A percentile compares a stretch with the other conserved stretches of the same genome.
phyloP scores from a whole-genome alignment of 1,140 invertebrate genomes.

The Gonioctena quinquepunctata region DNA sequence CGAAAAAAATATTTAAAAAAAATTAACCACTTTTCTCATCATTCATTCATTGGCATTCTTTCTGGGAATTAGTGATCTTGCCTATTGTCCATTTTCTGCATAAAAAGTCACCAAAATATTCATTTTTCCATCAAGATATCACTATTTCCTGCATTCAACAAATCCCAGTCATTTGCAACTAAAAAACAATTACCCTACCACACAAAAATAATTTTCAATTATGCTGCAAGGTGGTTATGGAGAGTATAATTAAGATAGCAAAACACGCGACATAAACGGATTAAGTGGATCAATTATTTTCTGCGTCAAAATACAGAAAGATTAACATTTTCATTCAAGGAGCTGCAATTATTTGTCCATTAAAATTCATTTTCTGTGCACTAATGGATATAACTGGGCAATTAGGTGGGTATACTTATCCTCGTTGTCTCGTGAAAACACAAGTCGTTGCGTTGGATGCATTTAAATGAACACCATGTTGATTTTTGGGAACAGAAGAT shows the following conservation, averaged over 20 bases:
- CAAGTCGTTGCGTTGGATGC: too few species aligned
- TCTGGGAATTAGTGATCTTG: too few species aligned
- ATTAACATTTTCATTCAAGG: neutral
- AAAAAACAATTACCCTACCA: neutral
- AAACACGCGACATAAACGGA: conserved; percentile 14
- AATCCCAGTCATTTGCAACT: too few species aligned
- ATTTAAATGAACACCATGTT: too few species aligned
- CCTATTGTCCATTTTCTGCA: too few species aligned
- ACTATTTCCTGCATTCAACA: too few species aligned
- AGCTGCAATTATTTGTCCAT: conserved; percentile 15
- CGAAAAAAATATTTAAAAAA: too few species aligned
- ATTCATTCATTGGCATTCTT: too few species aligned
- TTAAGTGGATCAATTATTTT: conserved; percentile 3
- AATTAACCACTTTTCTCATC: too few species aligned
- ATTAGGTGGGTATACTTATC: neutral
- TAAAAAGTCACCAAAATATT: too few species aligned
- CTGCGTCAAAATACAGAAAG: neutral
- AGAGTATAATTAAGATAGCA: conserved; percentile 12
- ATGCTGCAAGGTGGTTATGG: conserved; percentile 2
- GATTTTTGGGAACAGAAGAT: too few species aligned
- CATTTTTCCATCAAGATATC: too few species aligned
- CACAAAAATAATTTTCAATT: conserved; percentile 7
- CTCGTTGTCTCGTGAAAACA: neutral
- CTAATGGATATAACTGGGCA: neutral
- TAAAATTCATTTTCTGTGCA: conserved; percentile 6